Percentiles rank a stretch among this genome's conserved stretches.
These are phyloP conservation scores for Rhizomys pruinosus DNA, from an alignment of 2,113 vertebrate species.

Conservation along the genomic window DNA sequence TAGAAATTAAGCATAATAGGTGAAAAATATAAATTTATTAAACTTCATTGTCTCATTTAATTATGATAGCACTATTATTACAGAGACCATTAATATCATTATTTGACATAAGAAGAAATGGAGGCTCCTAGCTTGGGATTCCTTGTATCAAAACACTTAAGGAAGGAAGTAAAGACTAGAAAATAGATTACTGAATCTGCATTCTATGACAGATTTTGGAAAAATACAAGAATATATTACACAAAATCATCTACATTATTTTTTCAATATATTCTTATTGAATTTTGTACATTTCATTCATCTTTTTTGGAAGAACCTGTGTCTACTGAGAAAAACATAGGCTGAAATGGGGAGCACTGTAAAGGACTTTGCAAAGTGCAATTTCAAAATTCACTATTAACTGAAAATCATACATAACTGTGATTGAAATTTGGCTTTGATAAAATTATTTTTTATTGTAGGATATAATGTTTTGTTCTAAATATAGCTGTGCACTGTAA, in stretches of 20 bases:
- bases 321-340: conserved; percentile 83
- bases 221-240: not conserved
- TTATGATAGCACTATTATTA: not conserved
- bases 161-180: not conserved
- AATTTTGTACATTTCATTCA: no score
- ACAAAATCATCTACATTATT: not conserved
- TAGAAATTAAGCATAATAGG: not conserved
- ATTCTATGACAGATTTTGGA: not conserved
- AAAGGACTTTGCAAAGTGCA: conserved; percentile 92
- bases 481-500: conserved; percentile 86
- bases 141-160: not conserved
- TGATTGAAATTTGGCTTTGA: conserved; percentile 92
- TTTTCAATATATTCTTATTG: no score
- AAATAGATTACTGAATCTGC: not conserved
- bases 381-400: conserved; percentile 90
- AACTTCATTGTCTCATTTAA: not conserved
- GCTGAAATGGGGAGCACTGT: conserved; percentile 55
- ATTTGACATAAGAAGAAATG: not conserved
- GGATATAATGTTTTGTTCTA: conserved; percentile 89
- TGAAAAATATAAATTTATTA: not conserved
- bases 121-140: not conserved
- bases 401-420: conserved; percentile 85
- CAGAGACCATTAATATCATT: not conserved
- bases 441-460: conserved; percentile 94
- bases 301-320: conserved; percentile 84